Evolutionary conservation across 2,888 invertebrate genomes (phyloP), one percentile per base, ranked within the genome.

Genomic region (Calephelis perditalis): DNA sequence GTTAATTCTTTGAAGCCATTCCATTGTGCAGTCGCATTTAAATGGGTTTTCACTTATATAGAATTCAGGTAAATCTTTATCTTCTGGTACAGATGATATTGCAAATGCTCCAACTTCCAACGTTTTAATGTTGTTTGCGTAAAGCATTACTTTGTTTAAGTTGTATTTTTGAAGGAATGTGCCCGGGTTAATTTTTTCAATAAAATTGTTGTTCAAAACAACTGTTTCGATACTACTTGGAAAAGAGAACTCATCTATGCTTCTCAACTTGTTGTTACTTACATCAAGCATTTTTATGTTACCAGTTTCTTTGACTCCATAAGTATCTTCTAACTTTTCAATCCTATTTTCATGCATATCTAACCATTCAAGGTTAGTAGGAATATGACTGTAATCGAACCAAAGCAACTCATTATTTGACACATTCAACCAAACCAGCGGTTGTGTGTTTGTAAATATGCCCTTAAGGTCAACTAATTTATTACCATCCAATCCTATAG

Each of bases 11-110:
- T 95, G 93, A 72, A 96, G 80, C 96, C 96, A 97, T 84, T 96
- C 96, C 95, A 96, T 95, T 72, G 94, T 94, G 83, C 97, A 97
- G 83, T 96, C 95, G 81, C 97, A 97, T 71, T 94, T 92, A 79
- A 96, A 94, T 64, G 96, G 96, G 91, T 97, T 97, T 73, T 94
- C 94, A 57, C 95, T 95, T 68, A 96, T 93, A 79, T 94, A 95
- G 82, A 96, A 95, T 77, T 94, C 93, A 12, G 96, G 95, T 70
- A 95, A 84, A 75, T 95, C 94, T 81, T 92, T 92, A 71, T 94
- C 93, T 68, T 92, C 92, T 3, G 93, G 90, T 61, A 94, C 92
- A 61, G 92, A 86, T 70, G 93, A 92, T 76, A 95, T 84, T 69
- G 94, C 92, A 68, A 96, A 91, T 12, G 96, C 94, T 6, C 94